These are phyloP conservation scores for Pachydiplax longipennis DNA, from an alignment of 2,888 invertebrate species.

Conservation along the genomic window DNA sequence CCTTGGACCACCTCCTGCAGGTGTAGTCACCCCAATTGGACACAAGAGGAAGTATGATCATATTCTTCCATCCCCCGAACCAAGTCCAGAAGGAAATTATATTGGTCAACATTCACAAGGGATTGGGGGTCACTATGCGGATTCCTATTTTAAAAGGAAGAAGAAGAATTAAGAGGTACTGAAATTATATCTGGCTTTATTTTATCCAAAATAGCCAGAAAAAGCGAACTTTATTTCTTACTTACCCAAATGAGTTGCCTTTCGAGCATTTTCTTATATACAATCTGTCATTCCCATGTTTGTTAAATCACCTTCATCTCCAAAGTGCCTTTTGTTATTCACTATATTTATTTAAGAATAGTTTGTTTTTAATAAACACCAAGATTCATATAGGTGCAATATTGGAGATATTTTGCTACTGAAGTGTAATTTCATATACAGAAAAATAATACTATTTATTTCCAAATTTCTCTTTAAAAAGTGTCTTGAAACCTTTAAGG, in stretches of 20 bases:
- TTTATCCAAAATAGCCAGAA: constrained; percentile 6
- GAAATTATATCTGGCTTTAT: neutral
- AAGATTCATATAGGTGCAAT: neutral
- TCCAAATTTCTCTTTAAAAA: neutral
- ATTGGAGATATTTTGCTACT: neutral
- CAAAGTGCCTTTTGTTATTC: constrained; percentile 29
- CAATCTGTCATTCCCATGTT: constrained; percentile 32
- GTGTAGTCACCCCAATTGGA: constrained; percentile 55
- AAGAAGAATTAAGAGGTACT: constrained; percentile 54
- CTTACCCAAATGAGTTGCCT: neutral
- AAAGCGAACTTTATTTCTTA: neutral
- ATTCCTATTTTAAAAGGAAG: constrained; percentile 61
- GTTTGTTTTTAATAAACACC: neutral
- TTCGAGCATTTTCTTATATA: neutral
- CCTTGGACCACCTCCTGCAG: constrained; percentile 17
- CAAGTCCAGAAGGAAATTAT: constrained; percentile 62
- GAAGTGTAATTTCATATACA: neutral
- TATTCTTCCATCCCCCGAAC: constrained; percentile 62
- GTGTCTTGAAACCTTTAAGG: neutral
- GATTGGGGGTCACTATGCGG: constrained; percentile 64
- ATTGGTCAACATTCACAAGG: constrained; percentile 65
- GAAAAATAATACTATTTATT: neutral
- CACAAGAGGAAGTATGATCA: constrained; percentile 59
- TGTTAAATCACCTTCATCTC: neutral
- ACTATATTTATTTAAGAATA: constrained; percentile 24